phyloP scores from a whole-genome alignment of 2,797 vertebrate species.

The Erethizon dorsatum region DNA sequence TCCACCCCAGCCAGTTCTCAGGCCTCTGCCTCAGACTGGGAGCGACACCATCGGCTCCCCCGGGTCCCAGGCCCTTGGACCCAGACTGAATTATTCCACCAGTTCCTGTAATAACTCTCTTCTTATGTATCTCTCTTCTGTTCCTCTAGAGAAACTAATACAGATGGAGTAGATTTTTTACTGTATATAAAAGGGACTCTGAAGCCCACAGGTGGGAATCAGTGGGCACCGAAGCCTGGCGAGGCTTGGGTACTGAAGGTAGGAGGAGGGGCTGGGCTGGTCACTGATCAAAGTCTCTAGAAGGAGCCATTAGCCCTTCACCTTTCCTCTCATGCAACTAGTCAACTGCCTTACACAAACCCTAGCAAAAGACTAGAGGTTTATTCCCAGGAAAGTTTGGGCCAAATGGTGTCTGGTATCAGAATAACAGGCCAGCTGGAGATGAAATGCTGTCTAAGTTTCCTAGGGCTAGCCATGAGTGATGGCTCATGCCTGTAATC shows the following conservation, averaged over 20 bases:
- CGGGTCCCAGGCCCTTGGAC: not conserved
- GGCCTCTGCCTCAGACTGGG: not conserved
- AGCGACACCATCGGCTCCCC: not conserved
- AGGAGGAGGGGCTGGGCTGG: not conserved
- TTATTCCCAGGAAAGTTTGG: not conserved
- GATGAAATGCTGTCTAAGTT: not conserved
- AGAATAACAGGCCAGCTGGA: not conserved
- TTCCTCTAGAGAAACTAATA: not conserved
- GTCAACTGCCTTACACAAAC: too few relatives aligned
- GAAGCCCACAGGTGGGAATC: not conserved
- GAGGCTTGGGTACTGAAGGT: not conserved
- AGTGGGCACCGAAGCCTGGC: not conserved
- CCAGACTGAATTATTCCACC: not conserved
- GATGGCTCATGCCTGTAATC: not conserved
- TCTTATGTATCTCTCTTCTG: not conserved
- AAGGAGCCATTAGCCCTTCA: not conserved
- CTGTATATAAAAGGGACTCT: not conserved
- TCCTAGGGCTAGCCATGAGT: not conserved
- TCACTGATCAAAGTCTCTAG: not conserved
- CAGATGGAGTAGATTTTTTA: not conserved
- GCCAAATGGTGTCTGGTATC: not conserved
- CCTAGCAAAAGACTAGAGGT: not conserved
- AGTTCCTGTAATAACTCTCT: not conserved
- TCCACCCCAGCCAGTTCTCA: not conserved
- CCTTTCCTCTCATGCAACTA: not conserved